Base-by-base conservation (phyloP, 1,140 invertebrate genomes). In the Uloborus diversus region DNA sequence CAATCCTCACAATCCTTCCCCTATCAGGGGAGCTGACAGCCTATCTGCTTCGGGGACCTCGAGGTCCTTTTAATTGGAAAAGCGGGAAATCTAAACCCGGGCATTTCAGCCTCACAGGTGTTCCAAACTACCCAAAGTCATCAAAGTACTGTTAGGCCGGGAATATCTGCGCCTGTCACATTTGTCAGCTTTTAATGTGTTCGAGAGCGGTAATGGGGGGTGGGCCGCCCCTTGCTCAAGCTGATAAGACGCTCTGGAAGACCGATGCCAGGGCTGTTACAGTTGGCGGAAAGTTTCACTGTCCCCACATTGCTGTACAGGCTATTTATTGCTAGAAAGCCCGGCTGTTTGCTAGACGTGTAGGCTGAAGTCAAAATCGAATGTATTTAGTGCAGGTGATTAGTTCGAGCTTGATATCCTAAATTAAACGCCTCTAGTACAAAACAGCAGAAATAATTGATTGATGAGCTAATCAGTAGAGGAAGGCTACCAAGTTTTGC, bases 101-200 rank as follows among this genome's bases (percentile, higher is more conserved):
- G 35, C 53, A 17, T 68, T 42, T 66, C n/a, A n/a, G n/a, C n/a
- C 66, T 47, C 69, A 71, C 69, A 73, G 69, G 69, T 73, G 69
- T 73, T 61, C 51, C 53, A 73, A 73, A 73, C 35, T 73, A 61
- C 69, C 69, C 69, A 47, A 73, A 73, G 53, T 73, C 69, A 73
- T 73, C 69, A 73, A 73, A 73, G 69, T 73, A 47, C 57, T 73
- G 69, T 73, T 73, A 73, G 69, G 53, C 69, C 53, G 69, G 69
- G 69, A 73, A 73, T 73, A 73, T 73, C 69, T 42, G 69, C 32
- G 69, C 53, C 53, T 49, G 69, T 73, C 69, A 61, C 69, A 73
- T 73, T 73, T 73, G 69, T 73, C 69, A 73, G 69, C 69, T 57
- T 73, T 73, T 73, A 73, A 73, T 73, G 69, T 20, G 30, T 73